Evolutionary conservation across 2,113 vertebrate genomes (phyloP).

Genomic region (Colinus virginianus): DNA sequence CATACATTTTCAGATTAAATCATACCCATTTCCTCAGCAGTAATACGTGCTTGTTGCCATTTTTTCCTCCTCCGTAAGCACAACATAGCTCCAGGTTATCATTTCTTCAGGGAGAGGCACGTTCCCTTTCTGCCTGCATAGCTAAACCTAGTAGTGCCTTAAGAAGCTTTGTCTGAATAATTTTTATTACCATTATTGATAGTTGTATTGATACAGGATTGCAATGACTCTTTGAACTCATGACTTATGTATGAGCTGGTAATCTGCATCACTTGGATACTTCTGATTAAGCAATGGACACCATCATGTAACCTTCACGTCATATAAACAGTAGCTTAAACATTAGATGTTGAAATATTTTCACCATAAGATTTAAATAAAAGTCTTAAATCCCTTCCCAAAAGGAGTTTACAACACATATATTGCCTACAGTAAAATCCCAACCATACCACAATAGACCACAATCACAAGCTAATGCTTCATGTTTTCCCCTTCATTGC

Average conservation of each 20-base stretch:
- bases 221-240: slow-evolving; percentile 16
- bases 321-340: background rate
- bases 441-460: background rate
- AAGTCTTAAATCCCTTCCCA: background rate
- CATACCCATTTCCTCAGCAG: background rate
- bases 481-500: background rate
- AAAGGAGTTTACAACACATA: background rate
- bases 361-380: background rate
- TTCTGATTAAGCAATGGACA: background rate
- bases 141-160: slow-evolving; percentile 19
- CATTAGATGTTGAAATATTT: background rate
- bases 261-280: background rate
- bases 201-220: slow-evolving; percentile 30
- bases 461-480: fast-evolving
- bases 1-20: background rate
- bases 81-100: background rate
- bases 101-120: background rate
- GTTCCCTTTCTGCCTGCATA: background rate
- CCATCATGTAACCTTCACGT: background rate
- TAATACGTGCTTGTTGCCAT: background rate
- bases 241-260: slow-evolving; percentile 35
- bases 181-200: slow-evolving; percentile 38
- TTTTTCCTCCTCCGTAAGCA: background rate
- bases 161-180: slow-evolving; percentile 24
- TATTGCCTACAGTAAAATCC: background rate